Evolutionary conservation across 1,140 invertebrate genomes (phyloP), one percentile per base, ranked within the genome.

Genomic region (Platyscapa corneri): DNA sequence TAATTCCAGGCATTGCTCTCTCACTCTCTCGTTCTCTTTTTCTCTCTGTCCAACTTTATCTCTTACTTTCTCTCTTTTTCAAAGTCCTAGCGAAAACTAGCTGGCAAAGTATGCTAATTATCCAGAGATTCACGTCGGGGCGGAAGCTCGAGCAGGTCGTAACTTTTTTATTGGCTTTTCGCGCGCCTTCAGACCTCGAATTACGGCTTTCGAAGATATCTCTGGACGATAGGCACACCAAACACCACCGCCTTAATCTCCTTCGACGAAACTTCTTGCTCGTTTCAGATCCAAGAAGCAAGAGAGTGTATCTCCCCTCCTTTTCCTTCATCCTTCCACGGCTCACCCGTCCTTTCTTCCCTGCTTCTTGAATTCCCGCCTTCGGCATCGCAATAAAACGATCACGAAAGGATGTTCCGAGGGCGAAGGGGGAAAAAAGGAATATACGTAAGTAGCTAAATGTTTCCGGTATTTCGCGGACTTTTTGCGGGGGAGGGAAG

Each of bases 251-350:
- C 78, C 60, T 77, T 83, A 83, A 83, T 83, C 82, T 83, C 60
- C 74, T 83, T 83, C 82, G 75, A 77, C 75, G 82, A 83, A 83
- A 83, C 82, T 83, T 83, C 39, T 83, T 83, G 82, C 82, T 83
- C 82, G 67, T 76, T 72, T 64, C 79, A 39, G n/a, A 56, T 56
- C 77, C 80, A 20, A 49, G 80, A 49, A 32, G 42, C 65, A n/a
- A 23, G 64, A 42, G 32, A 80, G 60, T 67, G 27, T 67, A 16
- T 39, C 16, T 30, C 14, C 12, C 2, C 46, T 14, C 77, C 56
- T 14, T 46, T 46, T 12, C 46, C 18, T 30, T n/a, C 20, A 56
- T 32, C 53, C 16, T 34, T 60, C 49, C 49, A 3, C 20, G 0
- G 12, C 2, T 23, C 76, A 3, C 70, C 7, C 75, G 30, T n/a